Evolutionary conservation across 2,888 invertebrate species (phyloP), one percentile per base, ranked within the genome.

Genomic region (Platycheirus albimanus): DNA sequence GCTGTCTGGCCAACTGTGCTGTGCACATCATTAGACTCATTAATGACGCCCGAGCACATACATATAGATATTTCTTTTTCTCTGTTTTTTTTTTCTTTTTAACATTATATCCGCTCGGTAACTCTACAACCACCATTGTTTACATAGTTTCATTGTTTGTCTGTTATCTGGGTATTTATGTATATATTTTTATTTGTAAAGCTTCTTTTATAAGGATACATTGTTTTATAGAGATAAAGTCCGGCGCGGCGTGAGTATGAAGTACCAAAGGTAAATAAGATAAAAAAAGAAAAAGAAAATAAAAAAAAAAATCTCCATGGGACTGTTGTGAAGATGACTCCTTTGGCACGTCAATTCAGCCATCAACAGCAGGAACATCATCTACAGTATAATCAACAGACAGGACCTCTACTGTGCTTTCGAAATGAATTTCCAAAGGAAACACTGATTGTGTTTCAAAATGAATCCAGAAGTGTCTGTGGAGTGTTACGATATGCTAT

Each of bases 1-100:
- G 11, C 43, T 58, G 56, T 58, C 56, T 56, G 49, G 56, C 56
- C 70, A 52, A 76, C 69, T 54, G 56, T 15, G 11, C 43, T 20
- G 13, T 76, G 64, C 64, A 70, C 76, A 70, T 76, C 64, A 76
- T 80, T 80, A 80, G 76, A 45, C 67, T 63, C 74, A 74, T 79
- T 74, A 79, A 33, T 51, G 28, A 20, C 13, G 7, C 4, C 28
- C 41, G 47, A 58, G 45, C 11, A 15, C 8, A 49, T 47, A 19
- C 33, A 8, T 24, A 49, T n/a, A n/a, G n/a, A n/a, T n/a, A n/a
- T n/a, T n/a, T n/a, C n/a, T 20, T 30, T 33, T 49, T 41, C 6
- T 28, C 2, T 43, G 3, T 28, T 41, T 38, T 33, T 0, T 61
- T 6, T 58, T 49, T 36, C 49, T 13, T 19, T 33, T 2, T 51